Evolutionary conservation across 2,797 vertebrate species (phyloP), one percentile per base, ranked within the genome.

Genomic region (Nannoperca australis): DNA sequence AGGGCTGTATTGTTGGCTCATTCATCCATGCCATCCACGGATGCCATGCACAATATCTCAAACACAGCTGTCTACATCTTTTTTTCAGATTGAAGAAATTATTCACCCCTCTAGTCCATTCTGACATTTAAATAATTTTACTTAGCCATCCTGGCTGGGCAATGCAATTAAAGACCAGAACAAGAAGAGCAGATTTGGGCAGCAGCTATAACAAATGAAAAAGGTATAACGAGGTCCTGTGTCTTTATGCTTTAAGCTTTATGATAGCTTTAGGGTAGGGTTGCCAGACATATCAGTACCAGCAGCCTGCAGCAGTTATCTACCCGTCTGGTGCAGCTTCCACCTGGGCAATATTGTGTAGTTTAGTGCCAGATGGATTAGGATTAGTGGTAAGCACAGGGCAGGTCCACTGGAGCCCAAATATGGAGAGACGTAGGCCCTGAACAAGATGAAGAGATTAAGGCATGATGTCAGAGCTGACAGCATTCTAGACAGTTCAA

Each of bases 391-490:
- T 84, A 77, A 85, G 22, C 40, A 54, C 86, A 81, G 81, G 77
- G 54, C 82, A 66, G 82, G 82, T 90, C 84, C 60, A 76, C 36
- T 61, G 61, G 44, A 82, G 53, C 77, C 67, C 83, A 83, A 84
- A 79, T 69, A 68, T 71, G 55, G 84, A 81, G 78, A 70, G 84
- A 74, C 51, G 49, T 36, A 82, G 84, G 81, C 81, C 69, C 62
- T 83, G 80, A 87, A 89, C 78, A 69, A 90, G 90, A 88, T 91
- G 86, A 92, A 87, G 82, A 88, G 92, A 93, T 93, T 93, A 92
- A 85, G 71, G 32, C 71, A 30, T 86, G 89, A 91, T 90, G 90
- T 90, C 88, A 85, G 70, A 86, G 82, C 66, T 61, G 38, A 54
- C 49, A 20, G 32, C 18, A 54, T 79, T 69, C 45, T 76, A 66